Evolutionary conservation across 37 sponge, comb jelly and placozoan genomes (phyloP).

Genomic region (Oopsacas minuta): DNA sequence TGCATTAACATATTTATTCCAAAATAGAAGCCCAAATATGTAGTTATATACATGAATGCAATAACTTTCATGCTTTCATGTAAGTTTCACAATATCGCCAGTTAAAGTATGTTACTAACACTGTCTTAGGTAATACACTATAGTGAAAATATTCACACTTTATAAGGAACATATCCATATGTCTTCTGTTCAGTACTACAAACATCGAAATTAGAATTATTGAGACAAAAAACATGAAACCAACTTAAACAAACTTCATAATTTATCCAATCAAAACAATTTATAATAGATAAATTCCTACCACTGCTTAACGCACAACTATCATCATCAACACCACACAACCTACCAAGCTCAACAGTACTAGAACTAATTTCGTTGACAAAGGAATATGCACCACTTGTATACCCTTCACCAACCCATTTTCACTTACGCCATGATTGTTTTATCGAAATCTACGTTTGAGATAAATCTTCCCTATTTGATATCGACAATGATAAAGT

Average conservation of each 20-base stretch:
- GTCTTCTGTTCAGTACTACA: background rate
- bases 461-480: background rate
- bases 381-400: background rate
- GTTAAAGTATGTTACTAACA: too few relatives aligned
- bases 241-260: background rate
- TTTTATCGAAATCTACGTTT: background rate
- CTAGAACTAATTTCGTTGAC: background rate
- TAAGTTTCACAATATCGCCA: background rate
- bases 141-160: background rate
- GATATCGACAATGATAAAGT: background rate
- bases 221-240: background rate
- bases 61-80: background rate
- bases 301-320: background rate
- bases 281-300: background rate
- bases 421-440: background rate
- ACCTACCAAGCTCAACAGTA: background rate
- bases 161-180: background rate
- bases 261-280: background rate
- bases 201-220: background rate
- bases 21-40: background rate
- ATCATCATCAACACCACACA: background rate
- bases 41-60: background rate
- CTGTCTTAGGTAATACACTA: too few relatives aligned
- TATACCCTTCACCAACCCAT: background rate
- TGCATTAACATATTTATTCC: background rate